Evolutionary conservation across 2,113 vertebrate genomes (phyloP).

Genomic region (Anarrhichthys ocellatus): DNA sequence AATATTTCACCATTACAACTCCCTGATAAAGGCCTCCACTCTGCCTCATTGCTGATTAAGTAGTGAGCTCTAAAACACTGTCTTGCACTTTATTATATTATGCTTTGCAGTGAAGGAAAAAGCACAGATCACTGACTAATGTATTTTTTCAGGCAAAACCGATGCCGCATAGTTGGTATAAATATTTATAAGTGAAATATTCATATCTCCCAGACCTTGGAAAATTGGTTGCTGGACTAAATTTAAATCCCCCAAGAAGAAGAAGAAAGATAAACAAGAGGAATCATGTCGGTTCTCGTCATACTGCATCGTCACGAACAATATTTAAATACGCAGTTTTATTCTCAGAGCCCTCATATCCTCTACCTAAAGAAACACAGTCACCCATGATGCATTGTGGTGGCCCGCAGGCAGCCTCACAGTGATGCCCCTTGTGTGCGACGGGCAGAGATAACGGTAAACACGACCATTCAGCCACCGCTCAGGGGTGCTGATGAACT

Average conservation of each 20-base stretch:
- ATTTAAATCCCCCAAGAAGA: constrained; percentile 38
- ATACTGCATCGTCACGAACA: neutral
- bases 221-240: constrained; percentile 56
- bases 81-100: constrained; percentile 25
- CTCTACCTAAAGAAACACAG: constrained; percentile 14
- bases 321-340: constrained; percentile 26
- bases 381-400: constrained; percentile 47
- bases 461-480: constrained; percentile 38
- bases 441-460: constrained; percentile 29
- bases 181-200: constrained; percentile 75
- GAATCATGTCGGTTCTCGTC: no score
- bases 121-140: constrained; percentile 72
- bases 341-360: constrained; percentile 8
- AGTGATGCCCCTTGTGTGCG: constrained; percentile 21
- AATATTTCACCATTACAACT: constrained; percentile 24
- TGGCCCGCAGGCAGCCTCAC: constrained; percentile 19
- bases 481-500: constrained; percentile 56
- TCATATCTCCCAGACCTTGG: constrained; percentile 57
- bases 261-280: constrained; percentile 19
- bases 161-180: constrained; percentile 60
- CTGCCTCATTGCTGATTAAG: constrained; percentile 22
- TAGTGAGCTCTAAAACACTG: constrained; percentile 8
- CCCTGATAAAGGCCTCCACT: constrained; percentile 5
- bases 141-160: constrained; percentile 57
- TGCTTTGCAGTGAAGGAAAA: constrained; percentile 28